phyloP scores from a whole-genome alignment of 2,797 vertebrate species.

The Austrolebias charrua region DNA sequence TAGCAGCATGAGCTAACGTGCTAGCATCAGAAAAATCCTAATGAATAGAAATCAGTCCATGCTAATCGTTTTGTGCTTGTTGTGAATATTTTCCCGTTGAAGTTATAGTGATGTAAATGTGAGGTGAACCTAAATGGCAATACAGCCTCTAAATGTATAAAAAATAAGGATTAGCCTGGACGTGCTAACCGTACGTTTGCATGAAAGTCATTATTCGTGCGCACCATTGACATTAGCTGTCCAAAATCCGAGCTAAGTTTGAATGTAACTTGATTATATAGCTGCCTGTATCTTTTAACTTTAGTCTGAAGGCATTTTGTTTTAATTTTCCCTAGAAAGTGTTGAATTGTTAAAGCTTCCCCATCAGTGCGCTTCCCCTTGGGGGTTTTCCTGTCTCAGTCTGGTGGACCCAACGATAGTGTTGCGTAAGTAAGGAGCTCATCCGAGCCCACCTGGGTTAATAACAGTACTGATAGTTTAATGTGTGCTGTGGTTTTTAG shows the following conservation, averaged over 20 bases:
- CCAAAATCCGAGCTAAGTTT: background rate
- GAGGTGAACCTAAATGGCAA: rapidly evolving
- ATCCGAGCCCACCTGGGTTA: conserved; percentile 53
- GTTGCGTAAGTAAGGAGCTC: conserved; percentile 76
- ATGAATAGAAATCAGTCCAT: conserved; percentile 30
- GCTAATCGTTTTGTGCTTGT: background rate
- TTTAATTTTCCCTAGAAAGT: conserved; percentile 73
- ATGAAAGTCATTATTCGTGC: background rate
- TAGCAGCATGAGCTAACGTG: conserved; percentile 41
- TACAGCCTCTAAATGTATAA: background rate
- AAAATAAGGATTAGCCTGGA: background rate
- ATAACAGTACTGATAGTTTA: conserved; percentile 19
- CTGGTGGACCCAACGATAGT: conserved; percentile 75
- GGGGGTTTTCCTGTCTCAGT: conserved; percentile 75
- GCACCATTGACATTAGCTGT: conserved; percentile 7
- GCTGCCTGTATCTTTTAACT: conserved; percentile 41
- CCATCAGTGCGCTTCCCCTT: conserved; percentile 73
- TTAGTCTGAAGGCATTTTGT: conserved; percentile 75
- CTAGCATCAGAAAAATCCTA: conserved; percentile 41
- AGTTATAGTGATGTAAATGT: rapidly evolving
- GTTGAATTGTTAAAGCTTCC: conserved; percentile 79
- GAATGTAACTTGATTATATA: conserved; percentile 29
- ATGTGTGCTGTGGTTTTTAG: conserved; percentile 17
- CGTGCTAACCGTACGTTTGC: background rate
- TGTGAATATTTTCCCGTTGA: background rate